phyloP scores from a whole-genome alignment of 1,140 invertebrate genomes.

The Heliconius himera region DNA sequence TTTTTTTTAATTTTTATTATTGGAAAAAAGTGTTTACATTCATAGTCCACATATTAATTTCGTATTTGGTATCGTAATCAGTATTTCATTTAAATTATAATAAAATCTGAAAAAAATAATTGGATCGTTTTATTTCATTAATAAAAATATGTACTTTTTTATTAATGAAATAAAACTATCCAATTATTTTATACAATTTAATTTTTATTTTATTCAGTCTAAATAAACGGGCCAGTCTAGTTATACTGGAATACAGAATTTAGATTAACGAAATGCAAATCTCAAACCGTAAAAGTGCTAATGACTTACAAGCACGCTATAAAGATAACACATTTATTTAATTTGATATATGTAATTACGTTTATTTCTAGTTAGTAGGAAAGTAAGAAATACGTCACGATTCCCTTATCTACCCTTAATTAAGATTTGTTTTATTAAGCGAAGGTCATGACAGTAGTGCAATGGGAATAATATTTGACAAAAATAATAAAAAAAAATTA shows the following conservation, averaged over 20 bases:
- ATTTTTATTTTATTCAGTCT: neutral
- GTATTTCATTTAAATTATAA: too few relatives aligned
- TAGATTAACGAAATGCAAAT: slow-evolving; percentile 14
- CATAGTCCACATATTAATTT: neutral
- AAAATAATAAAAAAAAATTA: neutral
- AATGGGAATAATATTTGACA: neutral
- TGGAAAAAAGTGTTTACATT: neutral
- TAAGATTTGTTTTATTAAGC: neutral
- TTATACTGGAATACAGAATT: neutral
- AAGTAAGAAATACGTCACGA: neutral
- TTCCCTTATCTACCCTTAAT: neutral
- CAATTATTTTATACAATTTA: too few relatives aligned
- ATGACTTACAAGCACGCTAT: slow-evolving; percentile 11
- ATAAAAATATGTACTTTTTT: too few relatives aligned
- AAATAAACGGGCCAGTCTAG: neutral
- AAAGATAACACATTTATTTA: slow-evolving; percentile 19
- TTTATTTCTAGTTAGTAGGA: neutral
- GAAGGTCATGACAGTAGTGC: neutral
- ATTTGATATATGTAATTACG: slow-evolving; percentile 9
- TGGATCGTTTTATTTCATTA: too few relatives aligned
- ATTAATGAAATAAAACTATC: too few relatives aligned
- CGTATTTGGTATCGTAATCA: too few relatives aligned
- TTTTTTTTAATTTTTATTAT: neutral
- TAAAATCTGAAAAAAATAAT: too few relatives aligned
- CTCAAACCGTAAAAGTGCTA: slow-evolving; percentile 8